A percentile compares a stretch with the other conserved stretches of the same genome.
Conservation (phyloP, 2,888 invertebrate genomes). For the Lampropteryx suffumata region DNA sequence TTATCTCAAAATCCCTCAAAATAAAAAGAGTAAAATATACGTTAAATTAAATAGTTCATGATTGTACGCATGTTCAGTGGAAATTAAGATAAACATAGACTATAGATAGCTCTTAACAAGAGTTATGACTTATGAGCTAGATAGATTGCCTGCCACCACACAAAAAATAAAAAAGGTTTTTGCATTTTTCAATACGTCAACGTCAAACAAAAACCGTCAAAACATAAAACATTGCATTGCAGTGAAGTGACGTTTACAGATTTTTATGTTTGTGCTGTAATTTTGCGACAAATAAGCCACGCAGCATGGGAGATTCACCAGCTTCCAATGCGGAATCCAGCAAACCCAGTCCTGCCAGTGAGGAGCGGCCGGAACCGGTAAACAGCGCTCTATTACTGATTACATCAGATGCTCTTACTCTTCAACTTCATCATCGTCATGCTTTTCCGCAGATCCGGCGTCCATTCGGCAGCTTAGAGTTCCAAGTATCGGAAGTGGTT, state of each 20-base stretch:
- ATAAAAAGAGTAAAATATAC: too few species aligned
- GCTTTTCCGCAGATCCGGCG: constrained; percentile 80
- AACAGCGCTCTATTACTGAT: constrained; percentile 27
- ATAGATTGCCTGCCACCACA: too few species aligned
- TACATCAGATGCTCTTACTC: constrained; percentile 17
- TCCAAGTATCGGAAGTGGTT: constrained; percentile 89
- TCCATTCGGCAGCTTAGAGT: constrained; percentile 85
- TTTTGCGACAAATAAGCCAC: constrained; percentile 60
- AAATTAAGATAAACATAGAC: too few species aligned
- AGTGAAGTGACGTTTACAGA: constrained; percentile 75
- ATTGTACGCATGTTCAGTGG: too few species aligned
- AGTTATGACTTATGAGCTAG: too few species aligned
- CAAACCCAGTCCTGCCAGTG: constrained; percentile 55
- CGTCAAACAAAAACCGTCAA: too few species aligned
- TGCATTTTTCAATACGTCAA: too few species aligned
- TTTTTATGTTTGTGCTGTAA: constrained; percentile 69
- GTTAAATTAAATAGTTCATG: too few species aligned
- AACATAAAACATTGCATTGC: constrained; percentile 66
- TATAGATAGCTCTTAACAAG: too few species aligned
- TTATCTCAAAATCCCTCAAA: too few species aligned
- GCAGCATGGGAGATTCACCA: constrained; percentile 77
- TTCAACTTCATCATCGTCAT: constrained; percentile 18
- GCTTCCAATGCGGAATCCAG: constrained; percentile 62
- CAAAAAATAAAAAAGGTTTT: too few species aligned
- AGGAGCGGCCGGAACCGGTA: constrained; percentile 60